phyloP scores from a whole-genome alignment of 2,113 vertebrate species.

The Tachysurus fulvidraco region DNA sequence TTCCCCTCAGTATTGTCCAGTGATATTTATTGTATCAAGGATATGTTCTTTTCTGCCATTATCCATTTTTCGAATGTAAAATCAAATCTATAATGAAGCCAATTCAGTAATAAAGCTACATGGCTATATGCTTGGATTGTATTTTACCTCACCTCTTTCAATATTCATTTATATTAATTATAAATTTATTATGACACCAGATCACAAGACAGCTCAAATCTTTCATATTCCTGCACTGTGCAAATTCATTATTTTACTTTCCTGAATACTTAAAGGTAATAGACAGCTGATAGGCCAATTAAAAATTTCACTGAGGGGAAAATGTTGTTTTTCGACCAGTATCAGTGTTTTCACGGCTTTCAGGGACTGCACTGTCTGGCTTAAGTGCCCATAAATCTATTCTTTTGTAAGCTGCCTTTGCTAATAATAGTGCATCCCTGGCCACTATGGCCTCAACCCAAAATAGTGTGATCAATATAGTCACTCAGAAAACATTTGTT shows the following conservation, averaged over 20 bases:
- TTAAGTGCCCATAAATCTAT: background rate
- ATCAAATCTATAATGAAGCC: background rate
- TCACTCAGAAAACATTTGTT: background rate
- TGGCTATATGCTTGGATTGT: background rate
- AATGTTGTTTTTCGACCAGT: background rate
- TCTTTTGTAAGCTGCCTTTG: background rate
- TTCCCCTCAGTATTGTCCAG: background rate
- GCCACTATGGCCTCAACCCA: background rate
- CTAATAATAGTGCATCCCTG: constrained; percentile 10
- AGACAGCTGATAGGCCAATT: background rate
- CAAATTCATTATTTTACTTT: background rate
- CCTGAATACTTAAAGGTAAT: background rate
- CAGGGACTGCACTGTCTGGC: background rate
- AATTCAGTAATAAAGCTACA: background rate
- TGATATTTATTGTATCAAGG: background rate
- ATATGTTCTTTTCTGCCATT: background rate
- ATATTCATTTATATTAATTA: background rate
- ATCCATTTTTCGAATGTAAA: background rate
- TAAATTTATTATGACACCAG: background rate
- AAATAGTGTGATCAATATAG: background rate
- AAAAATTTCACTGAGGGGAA: background rate
- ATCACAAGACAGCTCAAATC: background rate
- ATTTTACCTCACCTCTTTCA: background rate
- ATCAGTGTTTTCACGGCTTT: background rate
- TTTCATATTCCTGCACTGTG: background rate